Evolutionary conservation across 2,888 invertebrate species (phyloP).

Genomic region (Drosophila kambysellisi): DNA sequence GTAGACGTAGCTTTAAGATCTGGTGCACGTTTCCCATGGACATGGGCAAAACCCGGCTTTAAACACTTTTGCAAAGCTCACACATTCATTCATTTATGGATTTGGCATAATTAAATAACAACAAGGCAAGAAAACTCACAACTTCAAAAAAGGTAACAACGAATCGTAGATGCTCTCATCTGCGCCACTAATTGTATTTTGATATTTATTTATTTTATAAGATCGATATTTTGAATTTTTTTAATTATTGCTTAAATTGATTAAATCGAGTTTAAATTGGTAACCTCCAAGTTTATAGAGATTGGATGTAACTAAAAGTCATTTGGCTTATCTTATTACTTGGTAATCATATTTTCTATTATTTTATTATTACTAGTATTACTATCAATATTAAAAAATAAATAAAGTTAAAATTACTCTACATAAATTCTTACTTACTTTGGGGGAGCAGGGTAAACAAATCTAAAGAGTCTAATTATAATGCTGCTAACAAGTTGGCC

Average conservation of each 20-base stretch:
- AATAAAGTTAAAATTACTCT: not conserved
- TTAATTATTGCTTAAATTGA: not conserved
- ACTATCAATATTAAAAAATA: not conserved
- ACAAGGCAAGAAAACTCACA: slow-evolving; percentile 7
- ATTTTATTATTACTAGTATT: not conserved
- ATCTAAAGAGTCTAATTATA: not conserved
- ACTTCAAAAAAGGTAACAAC: not conserved
- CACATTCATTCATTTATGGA: slow-evolving; percentile 30
- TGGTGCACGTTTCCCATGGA: slow-evolving; percentile 44
- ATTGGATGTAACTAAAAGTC: not conserved
- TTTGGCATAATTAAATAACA: slow-evolving; percentile 36
- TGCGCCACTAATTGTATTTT: not conserved
- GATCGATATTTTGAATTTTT: not conserved
- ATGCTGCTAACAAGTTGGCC: not conserved
- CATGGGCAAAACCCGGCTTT: slow-evolving; percentile 39
- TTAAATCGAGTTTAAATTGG: not conserved
- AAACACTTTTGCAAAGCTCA: slow-evolving; percentile 19
- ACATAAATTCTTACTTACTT: not conserved
- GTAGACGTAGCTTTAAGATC: slow-evolving; percentile 27
- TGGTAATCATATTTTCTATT: not conserved
- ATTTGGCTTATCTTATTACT: not conserved
- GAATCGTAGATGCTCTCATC: slow-evolving; percentile 20
- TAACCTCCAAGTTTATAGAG: not conserved
- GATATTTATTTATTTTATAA: not conserved
- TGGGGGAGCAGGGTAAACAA: not conserved